Evolutionary conservation across 1,140 invertebrate genomes (phyloP), one percentile per base, ranked within the genome.

Genomic region (Meloidogyne hapla): DNA sequence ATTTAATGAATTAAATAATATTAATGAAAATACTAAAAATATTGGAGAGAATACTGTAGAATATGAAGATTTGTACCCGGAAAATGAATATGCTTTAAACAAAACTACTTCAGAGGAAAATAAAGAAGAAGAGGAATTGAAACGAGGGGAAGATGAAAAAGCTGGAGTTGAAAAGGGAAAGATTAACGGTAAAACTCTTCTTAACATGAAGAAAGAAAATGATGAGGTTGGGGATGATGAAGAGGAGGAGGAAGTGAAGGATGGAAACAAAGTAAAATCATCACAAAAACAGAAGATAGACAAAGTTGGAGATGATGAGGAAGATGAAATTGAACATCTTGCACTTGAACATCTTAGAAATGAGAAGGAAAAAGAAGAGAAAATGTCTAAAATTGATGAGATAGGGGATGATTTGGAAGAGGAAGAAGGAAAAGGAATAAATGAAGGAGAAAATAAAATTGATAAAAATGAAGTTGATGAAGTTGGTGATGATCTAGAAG

Each of bases 381-480:
- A 3, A 33, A n/a, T n/a, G n/a, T n/a, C 18, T 2, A 56, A 21
- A 13, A 56, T 56, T 56, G 48, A n/a, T 28, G 67, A 69, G 12
- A 25, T 23, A 2, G 26, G 48, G 1, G 48, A 69, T 10, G 65
- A 67, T 38, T 10, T 67, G 8, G 40, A 67, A 25, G 64, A 66
- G 21, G 15, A 42, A 18, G 15, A 69, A 4, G 26, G n/a, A n/a
- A n/a, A n/a, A n/a, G n/a, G n/a, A n/a, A n/a, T n/a, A n/a, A n/a
- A n/a, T n/a, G n/a, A n/a, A n/a, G n/a, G n/a, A n/a, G 33, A 33
- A 33, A 33, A 61, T 21, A 38, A 45, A n/a, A 70, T n/a, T 1
- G n/a, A 70, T 26, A 70, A n/a, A 4, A 45, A 42, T 40, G 26
- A 9, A 13, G 15, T 45, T 68, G 77, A 72, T 61, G 65, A 79